phyloP scores from a whole-genome alignment of 2,888 invertebrate species.

The Cephus rjabovi region DNA sequence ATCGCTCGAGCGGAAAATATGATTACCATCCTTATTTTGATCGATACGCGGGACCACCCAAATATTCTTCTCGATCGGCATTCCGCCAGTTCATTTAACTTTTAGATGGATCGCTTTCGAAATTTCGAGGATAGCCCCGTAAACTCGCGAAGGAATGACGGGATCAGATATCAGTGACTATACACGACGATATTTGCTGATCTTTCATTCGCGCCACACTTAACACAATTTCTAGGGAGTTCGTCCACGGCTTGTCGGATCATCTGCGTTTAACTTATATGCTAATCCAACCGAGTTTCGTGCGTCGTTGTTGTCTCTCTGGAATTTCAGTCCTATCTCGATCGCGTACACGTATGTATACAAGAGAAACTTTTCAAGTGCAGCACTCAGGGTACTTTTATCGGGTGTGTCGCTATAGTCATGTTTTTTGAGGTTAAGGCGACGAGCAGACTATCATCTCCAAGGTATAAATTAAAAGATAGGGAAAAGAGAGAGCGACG shows the following conservation, averaged over 20 bases:
- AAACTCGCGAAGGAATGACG: background rate
- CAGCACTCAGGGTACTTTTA: background rate
- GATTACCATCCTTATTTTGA: slow-evolving; percentile 15
- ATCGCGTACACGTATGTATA: background rate
- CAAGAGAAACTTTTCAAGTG: background rate
- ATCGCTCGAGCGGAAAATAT: slow-evolving; percentile 21
- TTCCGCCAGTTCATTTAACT: background rate
- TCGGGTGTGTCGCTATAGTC: background rate
- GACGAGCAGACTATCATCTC: background rate
- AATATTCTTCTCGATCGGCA: background rate
- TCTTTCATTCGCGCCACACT: background rate
- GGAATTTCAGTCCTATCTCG: background rate
- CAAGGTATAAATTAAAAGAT: background rate
- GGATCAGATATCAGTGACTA: background rate
- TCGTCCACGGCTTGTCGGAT: background rate
- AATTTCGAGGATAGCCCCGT: background rate
- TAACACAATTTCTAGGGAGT: background rate
- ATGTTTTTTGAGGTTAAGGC: background rate
- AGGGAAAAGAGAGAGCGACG: background rate
- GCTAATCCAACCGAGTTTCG: background rate
- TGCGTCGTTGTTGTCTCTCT: background rate
- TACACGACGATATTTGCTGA: background rate
- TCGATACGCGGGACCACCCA: slow-evolving; percentile 11
- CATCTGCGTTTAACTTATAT: background rate
- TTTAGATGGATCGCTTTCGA: background rate